Percentiles rank a stretch among this genome's conserved stretches.
phyloP scores from a whole-genome alignment of 2,113 vertebrate genomes.

The Callocephalon fimbriatum region DNA sequence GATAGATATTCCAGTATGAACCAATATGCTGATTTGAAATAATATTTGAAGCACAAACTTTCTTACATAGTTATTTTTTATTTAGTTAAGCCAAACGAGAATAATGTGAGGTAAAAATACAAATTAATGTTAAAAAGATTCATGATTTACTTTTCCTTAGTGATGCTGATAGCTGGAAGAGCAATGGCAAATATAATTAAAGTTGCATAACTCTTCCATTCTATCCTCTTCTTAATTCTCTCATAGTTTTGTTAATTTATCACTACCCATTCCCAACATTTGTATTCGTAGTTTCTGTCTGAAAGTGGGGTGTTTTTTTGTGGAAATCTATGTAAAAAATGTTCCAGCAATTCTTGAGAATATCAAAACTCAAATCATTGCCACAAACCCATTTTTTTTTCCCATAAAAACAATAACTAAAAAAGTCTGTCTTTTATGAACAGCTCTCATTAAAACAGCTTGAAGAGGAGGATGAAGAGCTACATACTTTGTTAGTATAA shows the following conservation, averaged over 20 bases:
- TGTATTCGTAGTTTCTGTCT: not conserved
- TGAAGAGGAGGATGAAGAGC: not conserved
- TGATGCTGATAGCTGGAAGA: conserved; percentile 6
- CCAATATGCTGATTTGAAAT: not conserved
- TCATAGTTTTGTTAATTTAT: conserved; percentile 6
- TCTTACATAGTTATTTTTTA: not conserved
- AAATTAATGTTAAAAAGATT: not conserved
- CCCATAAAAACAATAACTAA: not conserved
- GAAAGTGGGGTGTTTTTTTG: not conserved
- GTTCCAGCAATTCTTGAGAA: conserved; percentile 5
- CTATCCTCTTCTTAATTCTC: not conserved
- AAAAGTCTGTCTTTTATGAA: not conserved
- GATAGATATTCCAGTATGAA: not conserved
- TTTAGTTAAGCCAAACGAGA: not conserved
- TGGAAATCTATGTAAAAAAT: not conserved
- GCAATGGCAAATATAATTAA: conserved; percentile 1
- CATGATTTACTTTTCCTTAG: not conserved
- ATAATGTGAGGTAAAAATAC: not conserved
- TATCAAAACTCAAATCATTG: not conserved
- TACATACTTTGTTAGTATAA: not conserved
- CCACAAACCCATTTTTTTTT: not conserved
- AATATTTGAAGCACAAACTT: not conserved
- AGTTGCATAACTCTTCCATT: conserved; percentile 27
- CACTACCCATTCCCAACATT: not conserved
- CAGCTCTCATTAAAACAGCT: not conserved